These are phyloP conservation scores for Hypotaenidia okinawae DNA, from an alignment of 2,797 vertebrate genomes.

Conservation along the genomic window DNA sequence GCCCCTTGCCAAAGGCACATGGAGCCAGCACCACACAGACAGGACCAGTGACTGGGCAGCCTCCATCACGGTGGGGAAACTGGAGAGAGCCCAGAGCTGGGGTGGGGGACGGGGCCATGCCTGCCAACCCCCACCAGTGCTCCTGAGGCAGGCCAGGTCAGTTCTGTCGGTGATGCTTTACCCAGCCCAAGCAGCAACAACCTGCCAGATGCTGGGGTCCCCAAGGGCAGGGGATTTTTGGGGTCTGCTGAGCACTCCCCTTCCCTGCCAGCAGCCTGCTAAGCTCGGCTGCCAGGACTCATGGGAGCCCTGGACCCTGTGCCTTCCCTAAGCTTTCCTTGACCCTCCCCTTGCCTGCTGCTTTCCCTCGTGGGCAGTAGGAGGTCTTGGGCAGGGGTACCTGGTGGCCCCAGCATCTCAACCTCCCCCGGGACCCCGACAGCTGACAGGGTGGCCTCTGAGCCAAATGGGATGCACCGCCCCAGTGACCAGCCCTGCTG, in stretches of 20 bases:
- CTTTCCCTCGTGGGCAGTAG: constrained; percentile 52
- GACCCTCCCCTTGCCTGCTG: constrained; percentile 80
- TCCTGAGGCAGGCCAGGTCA: constrained; percentile 65
- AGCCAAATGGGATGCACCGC: background rate
- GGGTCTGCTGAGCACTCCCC: constrained; percentile 81
- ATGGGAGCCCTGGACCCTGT: constrained; percentile 76
- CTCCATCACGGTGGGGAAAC: accelerated
- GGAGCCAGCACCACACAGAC: background rate
- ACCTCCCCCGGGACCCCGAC: constrained; percentile 79
- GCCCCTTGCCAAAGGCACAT: background rate
- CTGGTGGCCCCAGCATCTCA: constrained; percentile 80
- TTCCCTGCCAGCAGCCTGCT: constrained; percentile 91
- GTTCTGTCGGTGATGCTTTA: constrained; percentile 43
- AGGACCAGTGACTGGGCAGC: background rate
- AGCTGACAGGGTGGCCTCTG: constrained; percentile 64
- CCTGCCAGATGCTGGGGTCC: constrained; percentile 76
- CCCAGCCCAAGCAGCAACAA: constrained; percentile 60
- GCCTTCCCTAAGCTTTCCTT: constrained; percentile 87
- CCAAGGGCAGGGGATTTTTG: constrained; percentile 76
- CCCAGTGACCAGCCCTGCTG: constrained; percentile 19
- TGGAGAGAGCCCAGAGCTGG: constrained; percentile 37
- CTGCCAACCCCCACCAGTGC: constrained; percentile 76
- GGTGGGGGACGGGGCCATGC: constrained; percentile 67
- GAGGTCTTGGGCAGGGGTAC: background rate
- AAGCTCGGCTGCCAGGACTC: constrained; percentile 90